Conservation (phyloP, 1,140 invertebrate species). For the Leucophenga varia region DNA sequence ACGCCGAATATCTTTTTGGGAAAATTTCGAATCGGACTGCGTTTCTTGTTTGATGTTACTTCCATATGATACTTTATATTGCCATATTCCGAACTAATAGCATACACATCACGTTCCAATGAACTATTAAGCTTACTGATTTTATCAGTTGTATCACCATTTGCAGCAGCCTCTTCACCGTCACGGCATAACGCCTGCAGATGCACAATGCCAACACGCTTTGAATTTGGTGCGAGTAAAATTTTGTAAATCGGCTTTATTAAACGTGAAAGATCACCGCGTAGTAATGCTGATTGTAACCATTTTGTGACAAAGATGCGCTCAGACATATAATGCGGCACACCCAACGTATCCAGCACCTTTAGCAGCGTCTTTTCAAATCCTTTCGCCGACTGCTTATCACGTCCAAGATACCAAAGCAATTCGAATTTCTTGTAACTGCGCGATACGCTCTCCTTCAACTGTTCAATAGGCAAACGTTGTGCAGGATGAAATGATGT, state of each 20-base stretch:
- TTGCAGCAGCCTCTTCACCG: slow-evolving; percentile 55
- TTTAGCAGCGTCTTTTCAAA: slow-evolving; percentile 52
- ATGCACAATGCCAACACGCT: slow-evolving; percentile 82
- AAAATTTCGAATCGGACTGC: slow-evolving; percentile 48
- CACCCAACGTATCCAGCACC: slow-evolving; percentile 42
- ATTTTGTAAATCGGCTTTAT: slow-evolving; percentile 79
- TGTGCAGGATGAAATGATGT: slow-evolving; percentile 12
- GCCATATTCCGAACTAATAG: slow-evolving; percentile 83
- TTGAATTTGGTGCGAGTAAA: slow-evolving; percentile 78
- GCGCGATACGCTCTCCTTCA: slow-evolving; percentile 60
- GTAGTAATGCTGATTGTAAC: slow-evolving; percentile 62
- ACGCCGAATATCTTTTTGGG: slow-evolving; percentile 58
- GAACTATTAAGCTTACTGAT: slow-evolving; percentile 55
- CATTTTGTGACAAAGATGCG: slow-evolving; percentile 56
- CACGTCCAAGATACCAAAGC: slow-evolving; percentile 79
- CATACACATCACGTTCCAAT: slow-evolving; percentile 69
- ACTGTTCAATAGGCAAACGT: slow-evolving; percentile 23
- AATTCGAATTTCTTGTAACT: slow-evolving; percentile 75
- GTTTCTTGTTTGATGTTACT: slow-evolving; percentile 52
- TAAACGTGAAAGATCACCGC: slow-evolving; percentile 76
- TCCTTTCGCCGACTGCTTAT: slow-evolving; percentile 58
- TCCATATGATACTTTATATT: slow-evolving; percentile 82
- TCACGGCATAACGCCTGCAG: slow-evolving; percentile 75
- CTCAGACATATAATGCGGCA: slow-evolving; percentile 51
- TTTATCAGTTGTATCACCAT: slow-evolving; percentile 56